phyloP scores from a whole-genome alignment of 2,113 vertebrate species.

The Cinclus cinclus region DNA sequence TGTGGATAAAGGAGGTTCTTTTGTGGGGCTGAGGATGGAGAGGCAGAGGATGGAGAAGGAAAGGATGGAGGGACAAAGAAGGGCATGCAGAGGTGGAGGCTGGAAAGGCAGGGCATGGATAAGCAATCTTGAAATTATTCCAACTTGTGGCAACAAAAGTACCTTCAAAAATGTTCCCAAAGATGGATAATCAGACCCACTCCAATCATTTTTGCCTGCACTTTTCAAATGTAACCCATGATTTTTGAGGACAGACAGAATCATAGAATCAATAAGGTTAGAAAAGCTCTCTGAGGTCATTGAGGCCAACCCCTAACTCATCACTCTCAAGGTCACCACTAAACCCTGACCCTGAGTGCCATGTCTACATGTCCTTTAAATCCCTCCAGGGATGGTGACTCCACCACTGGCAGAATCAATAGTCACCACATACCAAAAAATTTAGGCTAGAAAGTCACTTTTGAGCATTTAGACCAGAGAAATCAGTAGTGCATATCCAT shows the following conservation, averaged over 20 bases:
- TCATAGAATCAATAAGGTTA: neutral
- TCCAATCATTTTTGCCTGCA: rapidly evolving
- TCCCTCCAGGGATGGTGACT: neutral
- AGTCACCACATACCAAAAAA: neutral
- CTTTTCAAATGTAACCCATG: neutral
- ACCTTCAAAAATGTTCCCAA: neutral
- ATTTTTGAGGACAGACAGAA: neutral
- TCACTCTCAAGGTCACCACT: neutral
- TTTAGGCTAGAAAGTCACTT: neutral
- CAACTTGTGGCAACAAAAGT: neutral
- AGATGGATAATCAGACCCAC: neutral
- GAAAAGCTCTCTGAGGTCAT: neutral
- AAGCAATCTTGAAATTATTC: neutral
- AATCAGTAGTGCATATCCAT: neutral
- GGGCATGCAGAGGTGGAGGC: neutral
- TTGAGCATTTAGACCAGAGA: neutral
- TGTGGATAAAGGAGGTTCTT: neutral
- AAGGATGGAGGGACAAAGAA: neutral
- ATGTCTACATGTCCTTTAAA: neutral
- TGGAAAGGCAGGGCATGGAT: neutral
- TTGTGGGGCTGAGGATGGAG: neutral
- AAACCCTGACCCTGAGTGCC: neutral
- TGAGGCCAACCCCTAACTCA: neutral
- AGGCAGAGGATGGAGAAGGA: neutral
- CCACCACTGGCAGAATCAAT: neutral